These are phyloP conservation scores for Spongilla lacustris DNA, from an alignment of 37 sponge, comb jelly and placozoan species.

Conservation along the genomic window DNA sequence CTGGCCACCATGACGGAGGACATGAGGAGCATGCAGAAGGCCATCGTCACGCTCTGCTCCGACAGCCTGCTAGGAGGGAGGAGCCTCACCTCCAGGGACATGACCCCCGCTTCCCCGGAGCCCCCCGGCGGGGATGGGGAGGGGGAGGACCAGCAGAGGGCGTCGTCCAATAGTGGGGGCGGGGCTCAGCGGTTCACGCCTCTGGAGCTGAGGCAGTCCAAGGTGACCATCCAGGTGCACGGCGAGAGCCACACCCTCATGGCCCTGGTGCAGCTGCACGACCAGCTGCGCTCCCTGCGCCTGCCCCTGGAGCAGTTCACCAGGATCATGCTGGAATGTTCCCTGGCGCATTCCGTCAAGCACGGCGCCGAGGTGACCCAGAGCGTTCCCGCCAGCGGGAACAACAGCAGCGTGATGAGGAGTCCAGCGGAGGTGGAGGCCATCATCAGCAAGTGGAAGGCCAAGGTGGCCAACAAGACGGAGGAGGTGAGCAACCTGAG, in stretches of 20 bases:
- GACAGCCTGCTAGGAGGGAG: neutral
- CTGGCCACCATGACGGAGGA: conserved; percentile 39
- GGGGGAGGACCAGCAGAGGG: neutral
- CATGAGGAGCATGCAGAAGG: conserved; percentile 35
- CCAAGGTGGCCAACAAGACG: conserved; percentile 45
- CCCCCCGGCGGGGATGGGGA: neutral
- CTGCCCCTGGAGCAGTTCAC: conserved; percentile 73
- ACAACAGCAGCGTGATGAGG: neutral
- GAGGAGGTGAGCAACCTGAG: conserved; percentile 73
- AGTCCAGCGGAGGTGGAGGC: conserved; percentile 43
- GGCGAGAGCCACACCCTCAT: conserved; percentile 43
- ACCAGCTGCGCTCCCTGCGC: conserved; percentile 51
- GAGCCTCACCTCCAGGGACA: neutral
- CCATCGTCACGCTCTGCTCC: conserved; percentile 19
- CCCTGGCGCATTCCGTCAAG: conserved; percentile 37
- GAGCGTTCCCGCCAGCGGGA: neutral
- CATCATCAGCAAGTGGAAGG: conserved; percentile 43
- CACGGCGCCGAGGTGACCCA: neutral
- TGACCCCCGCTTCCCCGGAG: neutral
- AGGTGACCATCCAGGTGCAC: conserved; percentile 51
- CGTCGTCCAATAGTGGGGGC: neutral
- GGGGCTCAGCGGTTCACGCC: neutral
- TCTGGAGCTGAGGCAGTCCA: conserved; percentile 15
- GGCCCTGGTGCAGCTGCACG: conserved; percentile 35
- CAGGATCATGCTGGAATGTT: conserved; percentile 52